These are phyloP conservation scores for Melanostoma mellinum DNA, from an alignment of 2,888 invertebrate genomes.

Conservation along the genomic window DNA sequence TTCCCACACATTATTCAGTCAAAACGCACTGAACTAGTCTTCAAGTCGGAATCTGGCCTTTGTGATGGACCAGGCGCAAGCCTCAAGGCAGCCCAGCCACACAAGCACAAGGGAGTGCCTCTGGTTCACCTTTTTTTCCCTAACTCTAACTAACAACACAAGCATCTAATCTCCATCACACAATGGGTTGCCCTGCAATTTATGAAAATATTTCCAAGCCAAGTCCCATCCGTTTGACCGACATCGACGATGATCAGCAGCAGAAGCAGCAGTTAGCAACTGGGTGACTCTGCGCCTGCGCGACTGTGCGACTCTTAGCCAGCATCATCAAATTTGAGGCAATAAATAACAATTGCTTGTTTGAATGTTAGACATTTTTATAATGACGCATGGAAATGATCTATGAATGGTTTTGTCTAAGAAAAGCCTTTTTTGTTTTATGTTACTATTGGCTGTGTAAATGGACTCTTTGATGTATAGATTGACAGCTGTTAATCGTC, in stretches of 20 bases:
- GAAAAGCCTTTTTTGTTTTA: conserved; percentile 33
- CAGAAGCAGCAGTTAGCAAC: conserved; percentile 3
- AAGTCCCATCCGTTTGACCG: conserved; percentile 60
- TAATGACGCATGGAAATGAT: conserved; percentile 58
- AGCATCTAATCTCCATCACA: conserved; percentile 29
- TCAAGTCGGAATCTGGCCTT: conserved; percentile 60
- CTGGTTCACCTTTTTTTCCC: conserved; percentile 65
- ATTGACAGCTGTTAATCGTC: background rate
- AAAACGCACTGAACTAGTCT: conserved; percentile 64
- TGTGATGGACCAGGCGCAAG: conserved; percentile 49
- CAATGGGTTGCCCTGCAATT: conserved; percentile 59
- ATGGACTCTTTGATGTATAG: conserved; percentile 14
- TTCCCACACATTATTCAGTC: conserved; percentile 61
- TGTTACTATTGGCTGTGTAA: conserved; percentile 35
- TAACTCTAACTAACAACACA: background rate
- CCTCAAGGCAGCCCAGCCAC: conserved; percentile 23
- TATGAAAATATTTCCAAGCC: conserved; percentile 47
- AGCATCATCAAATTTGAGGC: conserved; percentile 32
- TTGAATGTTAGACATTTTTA: conserved; percentile 27
- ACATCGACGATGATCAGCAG: conserved; percentile 43
- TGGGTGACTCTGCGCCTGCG: background rate
- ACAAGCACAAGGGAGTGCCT: conserved; percentile 60
- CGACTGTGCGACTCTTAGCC: background rate
- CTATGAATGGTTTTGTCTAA: conserved; percentile 43
- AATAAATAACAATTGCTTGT: conserved; percentile 54